Base-by-base conservation (phyloP, 1,140 invertebrate genomes). In the Drosophila fuyamai region DNA sequence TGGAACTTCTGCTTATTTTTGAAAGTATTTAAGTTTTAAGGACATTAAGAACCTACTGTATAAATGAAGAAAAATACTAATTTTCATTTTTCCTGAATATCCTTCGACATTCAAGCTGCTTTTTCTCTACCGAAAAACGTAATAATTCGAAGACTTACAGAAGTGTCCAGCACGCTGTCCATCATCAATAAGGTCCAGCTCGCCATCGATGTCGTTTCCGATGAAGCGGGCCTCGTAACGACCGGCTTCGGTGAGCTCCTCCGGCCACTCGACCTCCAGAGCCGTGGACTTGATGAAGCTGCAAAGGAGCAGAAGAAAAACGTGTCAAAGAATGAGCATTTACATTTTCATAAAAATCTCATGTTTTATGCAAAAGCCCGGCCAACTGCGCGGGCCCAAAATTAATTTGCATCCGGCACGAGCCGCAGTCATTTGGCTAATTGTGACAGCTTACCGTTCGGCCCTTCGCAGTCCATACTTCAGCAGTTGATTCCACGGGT, bases 121-220 rank as follows among this genome's bases (percentile, higher is more conserved):
- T 18, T 14, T 9, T 10, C 18, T 41, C 18, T 16, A 10, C 27
- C 1, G 27, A 51, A 18, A 18, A 40, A 51, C 23, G 12, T 10
- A 54, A 32, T 40, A 54, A 7, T n/a, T 27, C 16, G 2, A 4
- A 27, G 27, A 95, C 96, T 96, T 93, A 97, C 96, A 96, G 90
- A 96, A 96, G 38, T 84, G 35, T 95, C 91, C 32, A 94, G 94
- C 80, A 70, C 95, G 96, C 91, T 97, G 65, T 23, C 47, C 96
- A 73, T 97, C 95, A 86, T 97, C 96, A 62, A 97, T 94, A 1
- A 95, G 94, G 81, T 97, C 96, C 4, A 97, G 94, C 92, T 97
- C 96, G 79, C 96, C 95, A 48, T 95, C 95, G 70, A 97, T 96
- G 82, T 97, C 96, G 72, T 97, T 96, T 35, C 91, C 90, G 18